These are phyloP conservation scores for Danio albolineatus DNA, from an alignment of 2,797 vertebrate genomes.

Conservation along the genomic window DNA sequence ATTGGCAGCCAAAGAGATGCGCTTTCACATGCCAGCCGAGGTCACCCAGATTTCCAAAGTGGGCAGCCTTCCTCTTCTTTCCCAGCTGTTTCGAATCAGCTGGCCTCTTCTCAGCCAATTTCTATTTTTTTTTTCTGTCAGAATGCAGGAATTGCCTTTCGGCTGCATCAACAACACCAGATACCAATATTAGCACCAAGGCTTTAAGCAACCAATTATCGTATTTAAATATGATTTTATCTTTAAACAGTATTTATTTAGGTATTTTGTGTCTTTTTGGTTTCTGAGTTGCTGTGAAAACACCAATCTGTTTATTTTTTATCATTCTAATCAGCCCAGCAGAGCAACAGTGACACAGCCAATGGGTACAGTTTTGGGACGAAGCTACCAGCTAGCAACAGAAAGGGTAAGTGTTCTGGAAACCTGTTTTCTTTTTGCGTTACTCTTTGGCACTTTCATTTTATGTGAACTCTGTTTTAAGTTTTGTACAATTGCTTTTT, in stretches of 20 bases:
- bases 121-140: not conserved
- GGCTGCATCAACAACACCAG: not conserved
- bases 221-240: too few relatives aligned
- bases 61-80: conserved; percentile 77
- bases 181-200: not conserved
- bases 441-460: too few relatives aligned
- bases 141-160: not conserved
- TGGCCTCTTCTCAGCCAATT: conserved; percentile 70
- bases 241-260: not conserved
- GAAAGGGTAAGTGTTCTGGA: too few relatives aligned
- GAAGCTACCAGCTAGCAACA: not conserved
- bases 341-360: not conserved
- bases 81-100: conserved; percentile 86
- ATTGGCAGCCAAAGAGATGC: conserved; percentile 78
- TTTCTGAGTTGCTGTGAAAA: not conserved
- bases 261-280: not conserved
- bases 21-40: conserved; percentile 71
- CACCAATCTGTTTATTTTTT: not conserved
- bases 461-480: too few relatives aligned
- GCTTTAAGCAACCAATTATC: not conserved
- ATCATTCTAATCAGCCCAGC: not conserved
- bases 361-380: not conserved
- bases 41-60: conserved; percentile 81
- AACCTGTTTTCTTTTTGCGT: too few relatives aligned
- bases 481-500: too few relatives aligned